Evolutionary conservation across 2,888 invertebrate genomes (phyloP).

Genomic region (Cotesia congregata): DNA sequence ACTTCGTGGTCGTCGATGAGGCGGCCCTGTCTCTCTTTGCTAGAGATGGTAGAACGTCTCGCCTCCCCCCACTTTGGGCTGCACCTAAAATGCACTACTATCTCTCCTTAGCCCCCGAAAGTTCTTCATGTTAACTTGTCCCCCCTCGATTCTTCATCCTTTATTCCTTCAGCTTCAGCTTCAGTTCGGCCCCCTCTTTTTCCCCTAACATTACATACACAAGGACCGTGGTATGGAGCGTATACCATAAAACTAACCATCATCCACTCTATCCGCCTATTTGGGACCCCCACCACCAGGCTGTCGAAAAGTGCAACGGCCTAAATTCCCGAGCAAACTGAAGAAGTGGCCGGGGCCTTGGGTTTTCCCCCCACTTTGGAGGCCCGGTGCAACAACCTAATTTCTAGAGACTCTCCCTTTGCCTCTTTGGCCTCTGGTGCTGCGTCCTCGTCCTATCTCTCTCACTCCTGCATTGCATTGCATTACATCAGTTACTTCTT

Average conservation of each 20-base stretch:
- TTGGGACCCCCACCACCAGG: slow-evolving; percentile 65
- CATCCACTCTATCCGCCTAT: slow-evolving; percentile 61
- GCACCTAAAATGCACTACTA: slow-evolving; percentile 64
- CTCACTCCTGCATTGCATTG: neutral
- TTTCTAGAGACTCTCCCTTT: slow-evolving; percentile 66
- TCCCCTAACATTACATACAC: slow-evolving; percentile 53
- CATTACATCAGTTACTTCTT: slow-evolving; percentile 22
- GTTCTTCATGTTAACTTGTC: neutral
- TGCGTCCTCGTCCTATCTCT: slow-evolving; percentile 33
- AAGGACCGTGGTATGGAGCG: slow-evolving; percentile 37
- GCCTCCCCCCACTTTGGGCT: slow-evolving; percentile 54
- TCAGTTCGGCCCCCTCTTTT: slow-evolving; percentile 54
- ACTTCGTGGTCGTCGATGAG: slow-evolving; percentile 45
- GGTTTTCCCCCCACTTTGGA: slow-evolving; percentile 58
- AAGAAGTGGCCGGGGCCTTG: slow-evolving; percentile 68
- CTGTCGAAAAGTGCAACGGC: slow-evolving; percentile 70
- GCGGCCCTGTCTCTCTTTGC: slow-evolving; percentile 69
- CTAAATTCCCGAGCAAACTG: slow-evolving; percentile 65
- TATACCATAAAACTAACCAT: neutral
- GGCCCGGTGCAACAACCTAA: slow-evolving; percentile 70
- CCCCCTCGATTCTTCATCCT: slow-evolving; percentile 47
- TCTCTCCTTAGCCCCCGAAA: slow-evolving; percentile 56
- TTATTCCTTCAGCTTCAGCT: slow-evolving; percentile 52
- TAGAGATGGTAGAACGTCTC: slow-evolving; percentile 61
- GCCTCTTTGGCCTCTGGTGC: slow-evolving; percentile 47